Base-by-base conservation (phyloP, 1,140 invertebrate genomes). In the Propsilocerus akamusi region DNA sequence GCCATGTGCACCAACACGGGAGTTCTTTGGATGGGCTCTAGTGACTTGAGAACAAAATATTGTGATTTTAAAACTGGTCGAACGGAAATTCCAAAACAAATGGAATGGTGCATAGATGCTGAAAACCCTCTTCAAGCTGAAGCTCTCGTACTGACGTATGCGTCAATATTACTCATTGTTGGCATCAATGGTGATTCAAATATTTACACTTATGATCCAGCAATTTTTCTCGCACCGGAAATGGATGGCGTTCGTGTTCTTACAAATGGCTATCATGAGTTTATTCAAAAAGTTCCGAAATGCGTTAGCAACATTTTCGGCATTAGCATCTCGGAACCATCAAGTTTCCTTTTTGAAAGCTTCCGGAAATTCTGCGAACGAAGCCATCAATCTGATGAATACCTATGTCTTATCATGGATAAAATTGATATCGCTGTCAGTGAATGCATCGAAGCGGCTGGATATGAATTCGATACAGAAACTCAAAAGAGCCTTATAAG, bases 311-410 rank as follows among this genome's bases (percentile, higher is more conserved):
- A 91, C 56, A 92, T 96, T 59, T 94, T 95, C 60, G 73, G 83
- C 46, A 93, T 97, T 37, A 94, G 93, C 54, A 95, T 90, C 50
- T 86, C 88, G 3, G 82, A 87, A 53, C 82, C 92, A 0, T 89
- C 88, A 0, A 87, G 90, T 37, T 90, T 94, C 64, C 69, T 97
- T 8, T 72, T 91, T 48, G 91, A 96, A 69, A 92, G 93, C 1
- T 89, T 84, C 0, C 88, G 86, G 64, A 89, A 95, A 59, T 97
- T 72, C 30, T 67, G 91, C 75, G 86, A 83, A 70, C 76, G 78
- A 41, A 92, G 84, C 57, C 89, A 95, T 60, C 78, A 83, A 62
- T 86, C 92, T 2, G 88, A 96, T 66, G 91, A 95, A 60, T 95
- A 96, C 63, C 83, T 97, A 25, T 78, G 83, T 55, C 72, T 92